phyloP scores from a whole-genome alignment of 2,113 vertebrate genomes.

The Falcunculus frontatus region DNA sequence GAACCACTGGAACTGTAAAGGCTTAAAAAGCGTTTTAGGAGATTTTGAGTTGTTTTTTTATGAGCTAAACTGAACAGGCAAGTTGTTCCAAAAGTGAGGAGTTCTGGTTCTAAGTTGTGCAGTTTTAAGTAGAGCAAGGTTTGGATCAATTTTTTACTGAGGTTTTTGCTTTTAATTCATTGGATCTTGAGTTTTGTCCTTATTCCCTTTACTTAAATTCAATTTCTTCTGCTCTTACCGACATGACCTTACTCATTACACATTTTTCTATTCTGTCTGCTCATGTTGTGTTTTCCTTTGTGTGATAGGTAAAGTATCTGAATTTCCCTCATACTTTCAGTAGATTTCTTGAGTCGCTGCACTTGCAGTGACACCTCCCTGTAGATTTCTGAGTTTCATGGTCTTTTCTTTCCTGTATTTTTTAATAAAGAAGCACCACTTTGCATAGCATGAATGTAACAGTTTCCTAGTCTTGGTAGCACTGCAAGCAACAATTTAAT shows the following conservation, averaged over 20 bases:
- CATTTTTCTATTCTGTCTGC: rapidly evolving
- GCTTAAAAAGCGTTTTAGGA: neutral
- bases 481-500: neutral
- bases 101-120: neutral
- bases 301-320: neutral
- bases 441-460: neutral
- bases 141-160: neutral
- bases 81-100: neutral
- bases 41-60: neutral
- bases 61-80: neutral
- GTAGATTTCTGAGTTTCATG: neutral
- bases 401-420: neutral
- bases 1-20: neutral
- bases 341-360: neutral
- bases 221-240: neutral
- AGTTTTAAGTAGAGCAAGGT: neutral
- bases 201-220: neutral
- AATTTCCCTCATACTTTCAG: neutral
- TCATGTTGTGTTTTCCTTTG: neutral
- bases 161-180: neutral
- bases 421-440: neutral
- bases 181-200: neutral
- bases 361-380: neutral
- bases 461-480: neutral
- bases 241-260: neutral